These are phyloP conservation scores for Eclectus roratus DNA, from an alignment of 2,113 vertebrate genomes.

Conservation along the genomic window DNA sequence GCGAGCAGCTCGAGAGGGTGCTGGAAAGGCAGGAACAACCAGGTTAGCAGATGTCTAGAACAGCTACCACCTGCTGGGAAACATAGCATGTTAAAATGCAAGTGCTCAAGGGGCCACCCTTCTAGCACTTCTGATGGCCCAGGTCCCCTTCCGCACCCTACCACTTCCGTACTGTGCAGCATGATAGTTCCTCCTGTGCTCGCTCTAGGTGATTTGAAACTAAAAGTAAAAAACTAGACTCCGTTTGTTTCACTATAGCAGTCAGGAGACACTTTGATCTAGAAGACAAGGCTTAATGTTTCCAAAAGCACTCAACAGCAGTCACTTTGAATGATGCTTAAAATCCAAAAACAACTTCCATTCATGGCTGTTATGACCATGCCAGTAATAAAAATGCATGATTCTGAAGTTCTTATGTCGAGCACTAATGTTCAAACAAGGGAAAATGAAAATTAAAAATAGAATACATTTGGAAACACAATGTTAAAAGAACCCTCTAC, in stretches of 20 bases:
- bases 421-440: background rate
- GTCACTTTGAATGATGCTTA: background rate
- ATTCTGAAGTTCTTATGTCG: background rate
- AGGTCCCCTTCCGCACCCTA: background rate
- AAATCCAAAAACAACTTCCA: background rate
- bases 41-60: background rate
- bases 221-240: background rate
- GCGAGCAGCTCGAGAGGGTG: conserved; percentile 96
- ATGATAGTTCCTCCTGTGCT: background rate
- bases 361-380: accelerated
- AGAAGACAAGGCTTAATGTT: background rate
- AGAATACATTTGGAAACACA: background rate
- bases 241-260: background rate
- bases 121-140: background rate
- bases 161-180: background rate
- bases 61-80: background rate
- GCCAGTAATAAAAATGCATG: background rate
- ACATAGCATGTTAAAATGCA: background rate
- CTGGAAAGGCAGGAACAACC: conserved; percentile 70
- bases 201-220: background rate
- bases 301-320: background rate
- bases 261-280: background rate
- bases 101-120: background rate
- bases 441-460: background rate
- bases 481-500: background rate